Base-by-base conservation (phyloP, 2,797 vertebrate genomes). In the Oceanodroma leucorhoa region DNA sequence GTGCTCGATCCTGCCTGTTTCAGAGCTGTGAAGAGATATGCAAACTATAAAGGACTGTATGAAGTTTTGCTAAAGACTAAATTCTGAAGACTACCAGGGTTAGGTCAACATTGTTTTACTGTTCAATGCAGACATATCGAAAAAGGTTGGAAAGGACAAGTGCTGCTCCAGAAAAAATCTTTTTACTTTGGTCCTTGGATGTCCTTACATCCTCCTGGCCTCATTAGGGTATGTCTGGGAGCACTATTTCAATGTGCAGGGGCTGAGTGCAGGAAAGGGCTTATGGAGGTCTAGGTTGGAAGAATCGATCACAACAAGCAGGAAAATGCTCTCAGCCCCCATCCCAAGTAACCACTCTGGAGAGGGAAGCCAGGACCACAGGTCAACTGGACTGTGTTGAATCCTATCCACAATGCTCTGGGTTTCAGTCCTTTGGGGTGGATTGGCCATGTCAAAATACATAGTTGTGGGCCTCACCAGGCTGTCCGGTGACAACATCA, bases 391-490 rank as follows among this genome's bases (percentile, higher is more conserved):
- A 14, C 30, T 71, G n/a, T 1, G 1, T 41, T 27, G 46, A 53
- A 70, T 50, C 1, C 0, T 27, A 22, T 8, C 45, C 29, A 7
- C 50, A 61, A 8, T 15, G 17, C 24, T 71, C 36, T 53, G 45
- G 50, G 36, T 58, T 83, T 80, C 41, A 53, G 67, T 9, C 46
- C 55, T 61, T 38, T 38, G 29, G 13, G 70, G 23, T 21, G 7
- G 16, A 32, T n/a, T 54, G 38, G 14, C 54, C 15, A 7, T 14
- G 26, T 22, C 61, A 78, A 50, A 55, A 36, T 5, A 40, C 3
- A 1, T 5, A 48, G 34, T 0, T 72, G 30, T 45, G 45, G 32
- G 27, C 30, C 23, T 55, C 29, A 5, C 64, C 3, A 0, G 13
- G 4, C 22, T n/a, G 38, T 11, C 15, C 1, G 5, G 43, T 61